Conservation (phyloP, 2,797 vertebrate genomes). For the Neomorphus geoffroyi region DNA sequence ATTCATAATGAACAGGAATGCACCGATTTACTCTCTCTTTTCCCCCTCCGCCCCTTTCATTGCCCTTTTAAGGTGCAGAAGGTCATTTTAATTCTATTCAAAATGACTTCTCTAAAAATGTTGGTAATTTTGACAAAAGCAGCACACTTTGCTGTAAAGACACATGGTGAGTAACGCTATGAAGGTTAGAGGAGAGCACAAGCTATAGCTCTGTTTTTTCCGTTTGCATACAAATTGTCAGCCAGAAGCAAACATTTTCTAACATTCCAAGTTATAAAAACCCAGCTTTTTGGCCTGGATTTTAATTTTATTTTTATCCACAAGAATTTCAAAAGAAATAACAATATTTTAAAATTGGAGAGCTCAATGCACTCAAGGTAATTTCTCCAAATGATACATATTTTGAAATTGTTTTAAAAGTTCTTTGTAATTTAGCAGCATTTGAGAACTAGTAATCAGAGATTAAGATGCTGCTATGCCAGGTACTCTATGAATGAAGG, state of each 20-base stretch:
- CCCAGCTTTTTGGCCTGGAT: neutral
- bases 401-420: neutral
- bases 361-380: neutral
- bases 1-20: neutral
- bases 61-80: slow-evolving; percentile 27
- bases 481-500: neutral
- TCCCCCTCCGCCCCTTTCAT: neutral
- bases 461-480: neutral
- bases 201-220: slow-evolving; percentile 24
- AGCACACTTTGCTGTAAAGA: slow-evolving; percentile 2
- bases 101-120: slow-evolving; percentile 34
- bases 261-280: slow-evolving; percentile 27
- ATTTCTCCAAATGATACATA: neutral
- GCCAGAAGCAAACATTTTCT: slow-evolving; percentile 50
- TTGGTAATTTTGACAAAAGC: slow-evolving; percentile 54
- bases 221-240: slow-evolving; percentile 58
- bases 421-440: neutral
- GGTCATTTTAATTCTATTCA: slow-evolving; percentile 50
- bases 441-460: neutral
- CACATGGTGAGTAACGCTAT: slow-evolving; percentile 4
- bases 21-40: neutral
- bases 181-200: slow-evolving; percentile 12
- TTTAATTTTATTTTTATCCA: neutral
- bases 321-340: neutral
- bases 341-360: neutral